A percentile compares a stretch with the other conserved stretches of the same genome.
Conservation (phyloP, 2,888 invertebrate species). For the Lithophane leautieri region DNA sequence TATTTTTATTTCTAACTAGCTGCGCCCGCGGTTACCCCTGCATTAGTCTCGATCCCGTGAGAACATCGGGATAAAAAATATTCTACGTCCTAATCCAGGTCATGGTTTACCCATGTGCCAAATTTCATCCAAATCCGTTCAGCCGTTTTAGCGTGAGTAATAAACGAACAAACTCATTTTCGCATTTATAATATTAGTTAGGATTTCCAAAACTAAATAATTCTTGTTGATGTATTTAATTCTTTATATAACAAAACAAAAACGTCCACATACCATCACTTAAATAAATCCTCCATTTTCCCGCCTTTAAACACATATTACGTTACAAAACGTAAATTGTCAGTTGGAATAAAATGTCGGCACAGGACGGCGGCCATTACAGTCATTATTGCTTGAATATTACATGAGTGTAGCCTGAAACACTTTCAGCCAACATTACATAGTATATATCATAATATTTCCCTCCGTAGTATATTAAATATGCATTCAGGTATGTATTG, state of each 20-base stretch:
- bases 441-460: slow-evolving; percentile 69
- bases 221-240: not conserved
- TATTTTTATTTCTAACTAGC: not conserved
- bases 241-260: slow-evolving; percentile 2
- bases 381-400: slow-evolving; percentile 65
- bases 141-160: too few species aligned
- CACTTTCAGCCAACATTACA: slow-evolving; percentile 58
- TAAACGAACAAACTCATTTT: too few species aligned
- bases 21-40: too few species aligned
- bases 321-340: slow-evolving; percentile 57
- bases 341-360: slow-evolving; percentile 65
- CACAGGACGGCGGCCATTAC: slow-evolving; percentile 23
- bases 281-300: slow-evolving; percentile 25
- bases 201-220: not conserved
- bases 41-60: too few species aligned
- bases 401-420: slow-evolving; percentile 53
- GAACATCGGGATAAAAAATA: too few species aligned
- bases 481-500: slow-evolving; percentile 18
- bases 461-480: slow-evolving; percentile 47
- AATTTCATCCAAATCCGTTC: too few species aligned
- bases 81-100: too few species aligned
- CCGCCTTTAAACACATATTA: slow-evolving; percentile 46
- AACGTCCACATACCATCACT: not conserved
- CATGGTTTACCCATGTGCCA: too few species aligned
- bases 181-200: too few species aligned